Evolutionary conservation across 64 coral and sea anemone species (phyloP).

Genomic region (Trachythela sp.): DNA sequence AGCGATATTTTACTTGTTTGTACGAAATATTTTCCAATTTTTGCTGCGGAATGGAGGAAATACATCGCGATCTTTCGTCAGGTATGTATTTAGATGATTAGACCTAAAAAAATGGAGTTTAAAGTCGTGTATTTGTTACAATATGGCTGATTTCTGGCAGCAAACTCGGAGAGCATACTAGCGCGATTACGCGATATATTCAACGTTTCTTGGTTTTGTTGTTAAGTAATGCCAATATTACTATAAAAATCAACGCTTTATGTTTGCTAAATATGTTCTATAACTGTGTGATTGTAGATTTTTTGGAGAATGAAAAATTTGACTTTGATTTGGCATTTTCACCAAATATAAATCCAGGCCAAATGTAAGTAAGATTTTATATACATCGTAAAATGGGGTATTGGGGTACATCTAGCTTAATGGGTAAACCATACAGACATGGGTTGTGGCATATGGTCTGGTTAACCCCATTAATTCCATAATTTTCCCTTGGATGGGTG

Average conservation of each 20-base stretch:
- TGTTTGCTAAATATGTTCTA: background rate
- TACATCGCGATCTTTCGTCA: background rate
- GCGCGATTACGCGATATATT: too few relatives aligned
- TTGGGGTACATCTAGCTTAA: too few relatives aligned
- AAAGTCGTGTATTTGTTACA: background rate
- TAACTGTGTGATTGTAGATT: background rate
- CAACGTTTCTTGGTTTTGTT: too few relatives aligned
- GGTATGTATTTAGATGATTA: background rate
- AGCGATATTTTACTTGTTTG: background rate
- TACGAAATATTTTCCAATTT: background rate
- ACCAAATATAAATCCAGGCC: background rate
- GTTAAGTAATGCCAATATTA: background rate
- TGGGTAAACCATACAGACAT: too few relatives aligned
- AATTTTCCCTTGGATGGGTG: too few relatives aligned
- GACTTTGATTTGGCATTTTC: conserved; percentile 28
- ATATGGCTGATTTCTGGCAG: background rate
- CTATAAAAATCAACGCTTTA: background rate
- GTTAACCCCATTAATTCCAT: too few relatives aligned
- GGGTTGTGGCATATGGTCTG: too few relatives aligned
- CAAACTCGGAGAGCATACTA: background rate
- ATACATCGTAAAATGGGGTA: too few relatives aligned
- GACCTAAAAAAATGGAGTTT: background rate
- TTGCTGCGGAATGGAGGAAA: background rate
- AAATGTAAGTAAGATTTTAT: background rate
- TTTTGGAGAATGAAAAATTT: conserved; percentile 7